phyloP scores from a whole-genome alignment of 2,113 vertebrate species.

The Myrmecophaga tridactyla region DNA sequence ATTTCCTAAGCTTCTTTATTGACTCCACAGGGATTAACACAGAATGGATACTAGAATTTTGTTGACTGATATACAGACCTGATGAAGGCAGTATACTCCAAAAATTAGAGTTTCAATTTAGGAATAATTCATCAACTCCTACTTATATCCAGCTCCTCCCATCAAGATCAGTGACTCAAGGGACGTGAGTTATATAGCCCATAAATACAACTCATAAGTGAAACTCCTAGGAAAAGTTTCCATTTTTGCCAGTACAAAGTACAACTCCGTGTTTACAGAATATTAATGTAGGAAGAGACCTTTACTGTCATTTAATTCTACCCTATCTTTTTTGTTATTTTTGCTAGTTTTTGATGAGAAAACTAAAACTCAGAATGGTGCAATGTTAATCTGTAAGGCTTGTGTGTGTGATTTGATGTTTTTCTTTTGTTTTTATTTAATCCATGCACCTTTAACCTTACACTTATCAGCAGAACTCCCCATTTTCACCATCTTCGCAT shows the following conservation, averaged over 20 bases:
- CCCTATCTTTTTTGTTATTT: neutral
- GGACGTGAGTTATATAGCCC: neutral
- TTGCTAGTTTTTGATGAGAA: neutral
- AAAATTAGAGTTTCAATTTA: neutral
- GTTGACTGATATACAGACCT: neutral
- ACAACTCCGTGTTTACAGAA: neutral
- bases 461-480: neutral
- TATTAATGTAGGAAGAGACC: neutral
- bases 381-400: neutral
- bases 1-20: neutral
- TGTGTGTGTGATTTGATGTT: neutral
- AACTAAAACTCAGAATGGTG: neutral
- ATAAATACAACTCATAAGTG: neutral
- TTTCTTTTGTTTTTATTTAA: neutral
- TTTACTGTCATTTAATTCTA: neutral
- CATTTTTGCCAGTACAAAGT: neutral
- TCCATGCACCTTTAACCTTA: neutral
- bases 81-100: neutral
- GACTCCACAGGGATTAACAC: neutral
- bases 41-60: neutral
- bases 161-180: slow-evolving; percentile 7
- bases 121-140: neutral
- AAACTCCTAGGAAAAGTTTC: neutral
- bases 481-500: neutral
- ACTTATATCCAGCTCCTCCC: neutral